These are phyloP conservation scores for Octonoba sinensis DNA, from an alignment of 2,888 invertebrate genomes.

Conservation along the genomic window DNA sequence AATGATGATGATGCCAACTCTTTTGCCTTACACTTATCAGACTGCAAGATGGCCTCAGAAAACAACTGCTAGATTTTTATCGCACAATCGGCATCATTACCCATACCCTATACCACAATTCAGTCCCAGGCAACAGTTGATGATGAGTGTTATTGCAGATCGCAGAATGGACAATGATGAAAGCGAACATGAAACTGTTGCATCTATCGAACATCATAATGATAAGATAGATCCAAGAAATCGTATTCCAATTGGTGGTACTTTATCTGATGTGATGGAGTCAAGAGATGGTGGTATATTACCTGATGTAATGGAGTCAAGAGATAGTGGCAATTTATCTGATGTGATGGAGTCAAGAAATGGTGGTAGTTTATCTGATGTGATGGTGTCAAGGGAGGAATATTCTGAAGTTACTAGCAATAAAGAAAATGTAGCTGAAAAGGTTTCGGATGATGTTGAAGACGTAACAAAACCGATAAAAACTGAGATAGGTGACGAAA, in stretches of 20 bases:
- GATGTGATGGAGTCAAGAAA: background rate
- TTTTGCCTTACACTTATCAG: constrained; percentile 43
- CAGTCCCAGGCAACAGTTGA: constrained; percentile 35
- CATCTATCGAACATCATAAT: background rate
- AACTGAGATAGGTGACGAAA: too few species aligned
- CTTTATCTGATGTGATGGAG: too few species aligned
- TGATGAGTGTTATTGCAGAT: constrained; percentile 53
- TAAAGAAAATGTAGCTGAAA: background rate
- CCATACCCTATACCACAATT: constrained; percentile 60
- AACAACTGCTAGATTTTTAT: constrained; percentile 13
- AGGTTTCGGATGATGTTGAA: too few species aligned
- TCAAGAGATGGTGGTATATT: background rate
- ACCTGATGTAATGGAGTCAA: too few species aligned
- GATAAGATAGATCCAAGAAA: background rate
- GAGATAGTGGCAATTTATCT: background rate
- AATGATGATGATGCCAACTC: constrained; percentile 59
- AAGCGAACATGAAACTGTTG: background rate
- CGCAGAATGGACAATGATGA: constrained; percentile 43
- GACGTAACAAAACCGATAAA: too few species aligned
- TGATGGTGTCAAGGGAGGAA: background rate
- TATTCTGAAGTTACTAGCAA: background rate
- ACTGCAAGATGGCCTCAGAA: constrained; percentile 49
- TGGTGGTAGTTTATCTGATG: background rate
- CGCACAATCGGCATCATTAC: constrained; percentile 11
- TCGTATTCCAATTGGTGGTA: background rate